A percentile compares a stretch with the other conserved stretches of the same genome.
These are phyloP conservation scores for Drosophila pandora DNA, from an alignment of 1,140 invertebrate genomes.

Conservation along the genomic window DNA sequence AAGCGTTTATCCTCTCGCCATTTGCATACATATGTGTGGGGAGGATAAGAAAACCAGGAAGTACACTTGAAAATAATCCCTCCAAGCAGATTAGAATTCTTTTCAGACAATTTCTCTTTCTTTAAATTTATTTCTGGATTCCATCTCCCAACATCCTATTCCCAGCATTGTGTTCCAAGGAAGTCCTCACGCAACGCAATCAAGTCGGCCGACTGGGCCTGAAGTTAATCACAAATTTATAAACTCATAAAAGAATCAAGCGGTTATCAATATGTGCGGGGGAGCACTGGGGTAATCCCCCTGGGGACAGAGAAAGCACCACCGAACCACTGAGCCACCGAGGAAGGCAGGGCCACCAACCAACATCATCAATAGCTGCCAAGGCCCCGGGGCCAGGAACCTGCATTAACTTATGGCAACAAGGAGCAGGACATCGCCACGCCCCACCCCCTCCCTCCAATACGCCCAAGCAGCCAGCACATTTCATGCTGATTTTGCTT, in stretches of 20 bases:
- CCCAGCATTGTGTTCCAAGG: too few relatives aligned
- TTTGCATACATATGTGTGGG: conserved; percentile 50
- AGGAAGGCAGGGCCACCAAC: conserved; percentile 7
- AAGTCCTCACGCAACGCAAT: conserved; percentile 42
- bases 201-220: conserved; percentile 33
- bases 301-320: conserved; percentile 20
- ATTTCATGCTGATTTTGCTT: conserved; percentile 79
- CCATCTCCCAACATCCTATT: too few relatives aligned
- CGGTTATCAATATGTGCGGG: conserved; percentile 77
- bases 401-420: conserved; percentile 58
- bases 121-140: neutral
- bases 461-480: conserved; percentile 59
- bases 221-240: conserved; percentile 80
- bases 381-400: conserved; percentile 37
- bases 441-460: conserved; percentile 6
- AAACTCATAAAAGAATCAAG: conserved; percentile 82
- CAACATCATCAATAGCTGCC: conserved; percentile 27
- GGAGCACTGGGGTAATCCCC: conserved; percentile 16
- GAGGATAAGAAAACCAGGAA: neutral
- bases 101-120: neutral
- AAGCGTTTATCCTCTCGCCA: conserved; percentile 40
- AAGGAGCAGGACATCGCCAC: conserved; percentile 32
- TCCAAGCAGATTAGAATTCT: neutral
- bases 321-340: conserved; percentile 7
- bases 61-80: neutral